These are phyloP conservation scores for Chlorocebus sabaeus DNA, from an alignment of 2,113 vertebrate species.

Conservation along the genomic window DNA sequence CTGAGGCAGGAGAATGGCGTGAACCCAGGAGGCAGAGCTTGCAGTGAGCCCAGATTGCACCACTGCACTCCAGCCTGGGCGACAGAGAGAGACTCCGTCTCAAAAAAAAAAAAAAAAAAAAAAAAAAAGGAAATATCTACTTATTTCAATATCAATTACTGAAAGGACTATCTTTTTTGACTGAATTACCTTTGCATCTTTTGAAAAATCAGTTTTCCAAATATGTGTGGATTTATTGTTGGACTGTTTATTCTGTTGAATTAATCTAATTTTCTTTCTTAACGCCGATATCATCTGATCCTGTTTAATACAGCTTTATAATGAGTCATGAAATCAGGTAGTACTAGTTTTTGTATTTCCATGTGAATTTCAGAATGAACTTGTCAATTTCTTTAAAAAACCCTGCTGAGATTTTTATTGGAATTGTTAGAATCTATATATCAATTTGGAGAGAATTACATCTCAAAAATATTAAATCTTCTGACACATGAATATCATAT, in stretches of 20 bases:
- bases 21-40: no score
- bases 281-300: background rate
- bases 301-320: background rate
- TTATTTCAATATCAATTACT: background rate
- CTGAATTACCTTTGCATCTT: background rate
- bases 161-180: background rate
- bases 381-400: background rate
- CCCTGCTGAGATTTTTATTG: background rate
- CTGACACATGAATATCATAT: background rate
- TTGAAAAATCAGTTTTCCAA: background rate
- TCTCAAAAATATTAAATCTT: background rate
- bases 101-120: no score
- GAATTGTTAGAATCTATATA: background rate
- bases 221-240: background rate
- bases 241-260: background rate
- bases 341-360: background rate
- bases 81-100: no score
- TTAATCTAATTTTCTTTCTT: background rate
- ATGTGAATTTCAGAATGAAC: background rate
- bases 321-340: background rate
- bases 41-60: accelerated
- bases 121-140: background rate
- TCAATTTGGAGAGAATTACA: background rate
- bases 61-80: no score
- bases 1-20: no score